Conservation (phyloP, 2,888 invertebrate species). For the Thera obeliscata region DNA sequence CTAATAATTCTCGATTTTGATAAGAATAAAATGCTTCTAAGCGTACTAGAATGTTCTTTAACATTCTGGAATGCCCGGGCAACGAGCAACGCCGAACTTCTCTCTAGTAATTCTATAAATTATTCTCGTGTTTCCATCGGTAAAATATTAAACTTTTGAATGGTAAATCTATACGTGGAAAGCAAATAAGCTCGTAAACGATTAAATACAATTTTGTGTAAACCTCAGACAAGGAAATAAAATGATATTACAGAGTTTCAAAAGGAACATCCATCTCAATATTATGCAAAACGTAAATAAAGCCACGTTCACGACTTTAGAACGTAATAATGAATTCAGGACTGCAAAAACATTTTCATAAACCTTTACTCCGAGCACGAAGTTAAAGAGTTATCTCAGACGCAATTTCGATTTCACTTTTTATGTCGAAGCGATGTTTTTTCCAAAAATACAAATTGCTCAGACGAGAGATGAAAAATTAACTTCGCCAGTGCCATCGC, state of each 20-base stretch:
- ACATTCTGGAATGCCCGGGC: too few relatives aligned
- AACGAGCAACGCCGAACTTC: too few relatives aligned
- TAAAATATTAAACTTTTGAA: constrained; percentile 1
- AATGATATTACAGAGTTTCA: constrained; percentile 10
- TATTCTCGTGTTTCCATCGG: neutral
- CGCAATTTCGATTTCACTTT: constrained; percentile 31
- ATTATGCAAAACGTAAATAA: constrained; percentile 26
- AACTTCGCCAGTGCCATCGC: constrained; percentile 57
- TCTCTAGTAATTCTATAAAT: too few relatives aligned
- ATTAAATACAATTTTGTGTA: constrained; percentile 20
- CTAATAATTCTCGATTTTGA: too few relatives aligned
- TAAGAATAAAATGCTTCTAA: too few relatives aligned
- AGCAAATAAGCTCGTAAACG: constrained; percentile 12
- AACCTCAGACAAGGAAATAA: constrained; percentile 9
- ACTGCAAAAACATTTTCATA: constrained; percentile 32
- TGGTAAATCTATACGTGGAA: constrained; percentile 7
- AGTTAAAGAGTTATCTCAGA: constrained; percentile 34
- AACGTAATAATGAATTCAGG: constrained; percentile 25
- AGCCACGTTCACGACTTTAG: constrained; percentile 19
- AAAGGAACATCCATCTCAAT: constrained; percentile 10
- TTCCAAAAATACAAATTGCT: constrained; percentile 49
- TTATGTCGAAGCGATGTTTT: constrained; percentile 43
- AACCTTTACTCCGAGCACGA: constrained; percentile 30
- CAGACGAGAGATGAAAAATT: constrained; percentile 54
- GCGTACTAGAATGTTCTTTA: too few relatives aligned